Base-by-base conservation (phyloP, 2,797 vertebrate species). In the Sebastes itinus region DNA sequence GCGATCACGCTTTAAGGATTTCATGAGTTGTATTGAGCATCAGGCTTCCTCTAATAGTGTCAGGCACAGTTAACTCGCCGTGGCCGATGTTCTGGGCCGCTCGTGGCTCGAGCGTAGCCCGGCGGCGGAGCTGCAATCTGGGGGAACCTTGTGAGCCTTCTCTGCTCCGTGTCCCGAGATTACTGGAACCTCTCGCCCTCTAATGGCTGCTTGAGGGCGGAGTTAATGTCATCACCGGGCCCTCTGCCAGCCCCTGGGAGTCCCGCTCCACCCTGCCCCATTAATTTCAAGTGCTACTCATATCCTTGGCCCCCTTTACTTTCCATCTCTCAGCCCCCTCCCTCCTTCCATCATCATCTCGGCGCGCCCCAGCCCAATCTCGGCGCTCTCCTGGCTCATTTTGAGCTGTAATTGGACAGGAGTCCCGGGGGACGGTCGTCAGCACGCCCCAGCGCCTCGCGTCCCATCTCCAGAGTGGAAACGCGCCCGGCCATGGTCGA, bases 401-500 rank as follows among this genome's bases (percentile, higher is more conserved):
- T 93, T 94, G 86, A 91, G 91, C 91, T 92, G 93, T 95, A 95
- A 95, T 95, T 95, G 93, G 92, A 94, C 92, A 77, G 88, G 83
- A 23, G 83, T 89, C 94, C 81, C 87, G 1, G 67, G 89, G 90
- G 94, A 86, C 18, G 80, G 78, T 80, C 75, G 76, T 83, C 90
- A 76, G 92, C 93, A 95, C 91, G 92, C 88, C 89, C 89, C 89
- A 32, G 89, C 16, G 89, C 92, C 82, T 82, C 28, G 12, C 70
- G 80, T 77, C 73, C 87, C 84, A 38, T 90, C 91, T 92, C 85
- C 66, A 75, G 83, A 86, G 91, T 85, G 79, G 87, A 81, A 88
- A 80, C 38, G 55, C 81, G 61, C 84, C 76, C 77, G 72, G 76
- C 83, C 89, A 11, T 52, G 88, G 92, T 91, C 89, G 89, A 92